Evolutionary conservation across 2,888 invertebrate genomes (phyloP).

Genomic region (Petrolisthes manimaculis): DNA sequence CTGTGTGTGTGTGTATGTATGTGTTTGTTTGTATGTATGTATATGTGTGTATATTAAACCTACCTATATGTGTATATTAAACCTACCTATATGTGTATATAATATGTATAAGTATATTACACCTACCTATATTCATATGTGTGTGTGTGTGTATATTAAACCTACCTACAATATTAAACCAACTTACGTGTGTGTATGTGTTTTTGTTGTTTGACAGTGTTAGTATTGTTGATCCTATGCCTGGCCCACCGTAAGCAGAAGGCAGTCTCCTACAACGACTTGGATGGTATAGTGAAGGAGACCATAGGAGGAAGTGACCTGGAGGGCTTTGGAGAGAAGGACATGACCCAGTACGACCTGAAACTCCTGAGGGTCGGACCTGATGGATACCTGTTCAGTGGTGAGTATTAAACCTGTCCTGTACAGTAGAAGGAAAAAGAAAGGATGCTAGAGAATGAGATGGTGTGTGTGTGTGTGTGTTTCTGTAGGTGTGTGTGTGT

Average conservation of each 20-base stretch:
- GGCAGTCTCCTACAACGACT: conserved; percentile 54
- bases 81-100: too few species aligned
- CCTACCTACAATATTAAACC: too few species aligned
- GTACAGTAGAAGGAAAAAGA: too few species aligned
- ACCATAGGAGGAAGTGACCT: conserved; percentile 63
- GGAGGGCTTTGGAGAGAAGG: conserved; percentile 65
- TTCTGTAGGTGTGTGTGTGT: too few species aligned
- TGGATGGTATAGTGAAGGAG: conserved; percentile 65
- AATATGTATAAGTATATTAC: too few species aligned
- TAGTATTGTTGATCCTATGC: conserved; percentile 60
- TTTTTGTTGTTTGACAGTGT: conserved; percentile 38
- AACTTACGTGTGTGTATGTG: neutral
- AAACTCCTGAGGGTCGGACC: conserved; percentile 63
- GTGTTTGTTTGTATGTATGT: too few species aligned
- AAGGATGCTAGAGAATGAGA: too few species aligned
- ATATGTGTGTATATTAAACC: neutral
- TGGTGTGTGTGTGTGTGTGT: too few species aligned
- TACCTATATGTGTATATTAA: too few species aligned
- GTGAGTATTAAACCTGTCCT: conserved; percentile 26
- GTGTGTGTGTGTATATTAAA: too few species aligned
- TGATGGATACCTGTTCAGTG: conserved; percentile 57
- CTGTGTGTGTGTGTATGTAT: too few species aligned
- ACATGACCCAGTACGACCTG: conserved; percentile 64
- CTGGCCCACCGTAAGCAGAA: conserved; percentile 55
- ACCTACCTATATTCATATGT: too few species aligned